These are phyloP conservation scores for Uropetala carovei DNA, from an alignment of 2,888 invertebrate species.

Conservation along the genomic window DNA sequence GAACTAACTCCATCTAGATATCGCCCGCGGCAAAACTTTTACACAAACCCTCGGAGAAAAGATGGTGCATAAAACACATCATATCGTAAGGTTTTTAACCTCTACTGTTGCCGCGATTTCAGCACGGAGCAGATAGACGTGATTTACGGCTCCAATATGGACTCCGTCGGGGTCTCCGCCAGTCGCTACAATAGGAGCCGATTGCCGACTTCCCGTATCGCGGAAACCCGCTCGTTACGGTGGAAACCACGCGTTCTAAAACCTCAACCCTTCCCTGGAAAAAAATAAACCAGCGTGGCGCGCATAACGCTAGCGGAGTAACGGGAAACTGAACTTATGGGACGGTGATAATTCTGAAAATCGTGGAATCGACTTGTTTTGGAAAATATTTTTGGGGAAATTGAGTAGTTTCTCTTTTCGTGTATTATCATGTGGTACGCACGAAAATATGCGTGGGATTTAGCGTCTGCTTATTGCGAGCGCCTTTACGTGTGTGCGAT, in stretches of 20 bases:
- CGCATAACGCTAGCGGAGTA: no score
- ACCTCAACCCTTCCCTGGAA: no score
- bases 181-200: background rate
- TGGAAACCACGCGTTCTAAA: background rate
- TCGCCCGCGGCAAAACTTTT: background rate
- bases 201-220: background rate
- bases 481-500: no score
- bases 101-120: background rate
- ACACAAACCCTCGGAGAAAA: background rate
- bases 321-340: no score
- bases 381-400: no score
- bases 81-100: conserved; percentile 33
- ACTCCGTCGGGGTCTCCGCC: background rate
- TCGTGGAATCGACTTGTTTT: no score
- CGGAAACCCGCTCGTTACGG: background rate
- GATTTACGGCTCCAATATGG: conserved; percentile 43
- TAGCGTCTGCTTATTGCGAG: no score
- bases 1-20: background rate
- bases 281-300: no score
- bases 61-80: background rate
- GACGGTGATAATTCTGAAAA: no score
- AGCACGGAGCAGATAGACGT: conserved; percentile 19
- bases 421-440: no score
- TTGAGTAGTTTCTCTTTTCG: no score
- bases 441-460: no score